Percentiles rank a stretch among this genome's conserved stretches.
phyloP scores from a whole-genome alignment of 2,888 invertebrate genomes.

The Sycophila texana region DNA sequence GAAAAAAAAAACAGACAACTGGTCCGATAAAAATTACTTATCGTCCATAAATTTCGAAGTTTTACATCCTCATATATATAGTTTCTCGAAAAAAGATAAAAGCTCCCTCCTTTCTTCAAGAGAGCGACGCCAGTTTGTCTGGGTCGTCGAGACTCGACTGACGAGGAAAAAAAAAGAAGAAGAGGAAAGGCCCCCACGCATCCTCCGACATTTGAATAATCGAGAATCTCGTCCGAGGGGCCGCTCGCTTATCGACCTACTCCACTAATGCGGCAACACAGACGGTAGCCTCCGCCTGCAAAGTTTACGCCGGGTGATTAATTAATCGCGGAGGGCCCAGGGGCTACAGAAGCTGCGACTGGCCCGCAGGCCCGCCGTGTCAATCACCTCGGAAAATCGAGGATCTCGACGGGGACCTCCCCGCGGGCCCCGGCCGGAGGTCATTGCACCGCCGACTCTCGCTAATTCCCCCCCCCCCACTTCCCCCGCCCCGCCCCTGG shows the following conservation, averaged over 20 bases:
- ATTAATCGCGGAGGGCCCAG: slow-evolving; percentile 3
- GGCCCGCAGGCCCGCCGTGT: slow-evolving; percentile 3
- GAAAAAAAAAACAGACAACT: too few species aligned
- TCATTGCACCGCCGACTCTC: not conserved
- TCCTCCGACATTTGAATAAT: slow-evolving; percentile 16
- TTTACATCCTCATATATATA: too few species aligned
- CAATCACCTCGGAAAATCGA: not conserved
- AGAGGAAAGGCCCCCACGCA: not conserved
- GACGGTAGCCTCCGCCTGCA: not conserved
- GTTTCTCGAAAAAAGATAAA: too few species aligned
- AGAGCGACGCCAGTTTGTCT: not conserved
- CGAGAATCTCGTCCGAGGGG: slow-evolving; percentile 17
- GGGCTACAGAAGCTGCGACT: slow-evolving; percentile 17
- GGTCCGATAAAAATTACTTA: too few species aligned
- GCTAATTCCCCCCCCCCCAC: too few species aligned
- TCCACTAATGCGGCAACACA: slow-evolving; percentile 4
- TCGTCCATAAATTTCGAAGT: too few species aligned
- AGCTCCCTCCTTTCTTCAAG: too few species aligned
- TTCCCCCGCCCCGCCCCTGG: too few species aligned
- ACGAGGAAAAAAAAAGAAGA: not conserved
- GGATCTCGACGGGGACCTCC: too few species aligned
- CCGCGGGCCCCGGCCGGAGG: slow-evolving; percentile 5
- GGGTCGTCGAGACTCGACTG: not conserved
- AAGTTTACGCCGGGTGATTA: slow-evolving; percentile 22
- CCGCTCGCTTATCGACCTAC: slow-evolving; percentile 35